Base-by-base conservation (phyloP, 1,140 invertebrate genomes). In the Drosophila novamexicana region DNA sequence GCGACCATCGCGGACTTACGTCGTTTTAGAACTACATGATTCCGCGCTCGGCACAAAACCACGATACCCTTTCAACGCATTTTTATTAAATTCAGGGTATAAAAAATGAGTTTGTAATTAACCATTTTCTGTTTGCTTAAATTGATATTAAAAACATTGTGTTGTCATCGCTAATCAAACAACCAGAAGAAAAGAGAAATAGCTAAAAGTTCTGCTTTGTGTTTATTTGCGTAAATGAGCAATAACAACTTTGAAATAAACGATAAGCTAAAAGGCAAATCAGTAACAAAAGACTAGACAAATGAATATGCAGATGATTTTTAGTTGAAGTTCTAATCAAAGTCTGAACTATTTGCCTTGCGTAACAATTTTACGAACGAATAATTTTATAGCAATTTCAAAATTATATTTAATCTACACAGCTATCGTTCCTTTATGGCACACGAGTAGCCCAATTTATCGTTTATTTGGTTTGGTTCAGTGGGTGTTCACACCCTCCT, bases 321-420 rank as follows among this genome's bases (percentile, higher is more conserved):
- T 8, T 34, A 9, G 34, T n/a, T 36, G 1, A 6, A 9, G 34
- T 4, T 37, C 0, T 37, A 37, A 37, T 37, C 34, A 36, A 37
- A 16, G 2, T 39, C 39, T 16, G 18, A 45, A 18, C 40, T 47
- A 49, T 40, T 49, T 63, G 47, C 59, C 49, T 56, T 64, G 47
- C 59, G 59, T 49, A 64, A 63, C 73, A 61, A 81, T 50, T 63
- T 67, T 50, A 83, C 74, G 72, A 67, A 71, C 66, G 69, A 65
- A 66, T 72, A 81, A 81, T 80, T 80, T 80, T 40, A 81, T 69
- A 73, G 68, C 63, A 67, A 80, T 73, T 83, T 72, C 66, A 47
- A 49, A 62, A 61, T 67, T 71, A 75, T 75, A 66, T 66, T 70
- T 52, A 61, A 6, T 29, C 49, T 14, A 7, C 6, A 53, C 34